Base-by-base conservation (phyloP, 2,888 invertebrate genomes). In the Ectemnius cavifrons region DNA sequence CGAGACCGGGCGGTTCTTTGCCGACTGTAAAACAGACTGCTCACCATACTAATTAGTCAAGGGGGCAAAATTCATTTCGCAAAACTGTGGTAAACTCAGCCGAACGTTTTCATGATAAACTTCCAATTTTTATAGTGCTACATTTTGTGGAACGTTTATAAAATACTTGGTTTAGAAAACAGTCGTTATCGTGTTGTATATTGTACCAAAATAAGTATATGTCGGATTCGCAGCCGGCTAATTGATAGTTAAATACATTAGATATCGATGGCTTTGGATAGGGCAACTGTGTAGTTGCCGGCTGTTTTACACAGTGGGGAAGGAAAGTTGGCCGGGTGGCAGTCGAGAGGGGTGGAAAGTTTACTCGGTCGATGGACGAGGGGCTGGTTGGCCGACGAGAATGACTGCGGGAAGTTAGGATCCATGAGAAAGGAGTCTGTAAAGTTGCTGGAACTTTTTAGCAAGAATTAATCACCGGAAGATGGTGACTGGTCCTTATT, bases 381-480 rank as follows among this genome's bases (percentile, higher is more conserved):
- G 79, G 80, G 71, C 73, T 82, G 84, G 5, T 37, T 73, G 83
- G 85, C 82, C 82, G 85, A 80, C 80, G 85, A 86, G 86, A 88
- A 87, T 86, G 87, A 87, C 85, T 85, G 84, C 82, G 81, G 84
- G 87, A 87, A 87, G 86, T 89, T 87, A 84, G 85, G 85, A 85
- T 86, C 87, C 85, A 71, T 76, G 83, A 86, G 84, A 87, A 85
- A 85, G 86, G 86, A 86, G 87, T 88, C 86, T 86, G 86, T 85
- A 84, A 90, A 90, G 89, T 89, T 89, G 80, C 84, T 82, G 85
- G 82, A 89, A 89, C 86, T 88, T 88, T 89, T 89, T 87, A 85
- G 86, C 84, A 83, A 83, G 88, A 89, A 90, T 90, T 89, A 89
- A 90, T 89, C 87, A 88, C 86, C 86, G 86, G 85, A 87, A 89